Evolutionary conservation across 2,797 vertebrate species (phyloP).

Genomic region (Synanceia verrucosa): DNA sequence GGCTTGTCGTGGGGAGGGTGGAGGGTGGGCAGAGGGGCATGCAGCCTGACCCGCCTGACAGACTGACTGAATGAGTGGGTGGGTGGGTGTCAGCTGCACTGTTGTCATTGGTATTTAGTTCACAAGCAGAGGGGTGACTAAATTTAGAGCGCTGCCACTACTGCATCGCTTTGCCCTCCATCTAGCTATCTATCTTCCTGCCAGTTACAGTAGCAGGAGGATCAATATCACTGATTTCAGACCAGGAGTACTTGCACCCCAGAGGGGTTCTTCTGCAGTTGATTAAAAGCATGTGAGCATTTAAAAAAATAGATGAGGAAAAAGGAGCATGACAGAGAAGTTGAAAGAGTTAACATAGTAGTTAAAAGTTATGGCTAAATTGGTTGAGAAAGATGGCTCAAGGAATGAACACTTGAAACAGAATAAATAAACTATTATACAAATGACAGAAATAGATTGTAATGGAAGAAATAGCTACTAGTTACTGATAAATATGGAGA

Average conservation of each 20-base stretch:
- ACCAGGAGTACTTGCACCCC: not conserved
- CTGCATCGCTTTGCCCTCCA: conserved; percentile 36
- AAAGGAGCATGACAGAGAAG: not conserved
- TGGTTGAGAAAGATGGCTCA: not conserved
- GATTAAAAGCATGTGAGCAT: not conserved
- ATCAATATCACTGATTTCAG: conserved; percentile 17
- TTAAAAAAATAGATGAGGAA: not conserved
- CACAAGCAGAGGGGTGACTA: conserved; percentile 87
- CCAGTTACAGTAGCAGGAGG: conserved; percentile 33
- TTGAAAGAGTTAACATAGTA: not conserved
- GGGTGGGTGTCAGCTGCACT: conserved; percentile 80
- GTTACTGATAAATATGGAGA: too few species aligned
- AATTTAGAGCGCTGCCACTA: conserved; percentile 86
- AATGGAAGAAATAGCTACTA: too few species aligned
- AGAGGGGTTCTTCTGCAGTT: not conserved
- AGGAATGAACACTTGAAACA: too few species aligned
- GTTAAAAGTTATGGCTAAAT: not conserved
- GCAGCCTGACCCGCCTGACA: conserved; percentile 28
- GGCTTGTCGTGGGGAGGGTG: conserved; percentile 68
- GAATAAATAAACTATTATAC: too few species aligned
- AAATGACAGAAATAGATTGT: too few species aligned
- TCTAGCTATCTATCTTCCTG: conserved; percentile 29
- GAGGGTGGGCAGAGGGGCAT: conserved; percentile 47
- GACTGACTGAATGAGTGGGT: conserved; percentile 56
- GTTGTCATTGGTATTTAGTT: conserved; percentile 90